Conservation (phyloP, 2,113 vertebrate species). For the Onychorhynchus coronatus region DNA sequence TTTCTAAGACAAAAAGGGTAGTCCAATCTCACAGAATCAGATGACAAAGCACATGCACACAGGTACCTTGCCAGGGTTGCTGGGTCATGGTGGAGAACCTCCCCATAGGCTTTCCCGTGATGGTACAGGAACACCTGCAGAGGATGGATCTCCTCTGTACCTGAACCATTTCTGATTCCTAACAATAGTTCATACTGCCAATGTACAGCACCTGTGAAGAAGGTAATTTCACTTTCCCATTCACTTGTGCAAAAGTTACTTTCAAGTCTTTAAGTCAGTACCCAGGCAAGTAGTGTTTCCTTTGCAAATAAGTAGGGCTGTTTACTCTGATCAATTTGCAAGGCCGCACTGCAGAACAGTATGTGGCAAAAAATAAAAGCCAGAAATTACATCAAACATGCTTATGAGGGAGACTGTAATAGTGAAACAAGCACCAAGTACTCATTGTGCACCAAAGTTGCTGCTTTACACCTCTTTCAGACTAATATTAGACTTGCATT, state of each 20-base stretch:
- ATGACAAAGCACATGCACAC: fast-evolving
- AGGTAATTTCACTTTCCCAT: background rate
- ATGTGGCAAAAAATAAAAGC: background rate
- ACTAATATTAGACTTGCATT: background rate
- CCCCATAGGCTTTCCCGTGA: fast-evolving
- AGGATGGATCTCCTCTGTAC: background rate
- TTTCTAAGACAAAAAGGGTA: background rate
- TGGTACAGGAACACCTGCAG: background rate
- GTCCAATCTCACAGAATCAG: background rate
- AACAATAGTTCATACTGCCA: background rate
- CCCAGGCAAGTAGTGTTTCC: background rate
- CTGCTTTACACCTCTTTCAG: background rate
- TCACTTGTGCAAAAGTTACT: background rate
- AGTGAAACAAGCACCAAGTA: background rate
- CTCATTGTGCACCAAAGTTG: background rate
- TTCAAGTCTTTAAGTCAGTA: background rate
- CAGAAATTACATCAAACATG: background rate
- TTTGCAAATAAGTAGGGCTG: background rate
- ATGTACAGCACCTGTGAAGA: background rate
- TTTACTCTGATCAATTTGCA: background rate
- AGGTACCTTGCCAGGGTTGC: background rate
- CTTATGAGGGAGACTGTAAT: background rate
- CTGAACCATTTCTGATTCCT: background rate
- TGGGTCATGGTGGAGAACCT: background rate
- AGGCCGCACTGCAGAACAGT: background rate